Evolutionary conservation across 2,888 invertebrate genomes (phyloP).

Genomic region (Orthosia cruda): DNA sequence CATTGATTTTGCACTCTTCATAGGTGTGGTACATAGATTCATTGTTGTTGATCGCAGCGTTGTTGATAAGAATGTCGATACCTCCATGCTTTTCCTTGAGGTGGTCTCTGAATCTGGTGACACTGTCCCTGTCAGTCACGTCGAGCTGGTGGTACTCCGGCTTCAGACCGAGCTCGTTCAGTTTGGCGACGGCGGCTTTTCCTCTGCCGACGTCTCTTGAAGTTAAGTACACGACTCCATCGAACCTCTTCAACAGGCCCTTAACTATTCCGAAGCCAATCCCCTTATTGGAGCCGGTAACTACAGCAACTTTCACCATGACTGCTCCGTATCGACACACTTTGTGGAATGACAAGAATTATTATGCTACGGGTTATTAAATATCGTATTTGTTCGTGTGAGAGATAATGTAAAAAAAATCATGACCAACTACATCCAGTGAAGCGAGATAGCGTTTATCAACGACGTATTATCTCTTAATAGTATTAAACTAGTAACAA

Average conservation of each 20-base stretch:
- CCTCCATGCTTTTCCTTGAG: conserved; percentile 92
- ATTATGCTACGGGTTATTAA: neutral
- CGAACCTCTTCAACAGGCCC: conserved; percentile 91
- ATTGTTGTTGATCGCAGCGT: conserved; percentile 93
- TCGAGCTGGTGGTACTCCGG: conserved; percentile 72
- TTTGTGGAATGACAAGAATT: conserved; percentile 14
- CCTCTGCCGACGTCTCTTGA: conserved; percentile 81
- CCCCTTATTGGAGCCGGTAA: conserved; percentile 94
- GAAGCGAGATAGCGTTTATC: conserved; percentile 24
- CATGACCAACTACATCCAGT: conserved; percentile 2
- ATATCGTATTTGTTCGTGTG: conserved; percentile 19
- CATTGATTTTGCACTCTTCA: conserved; percentile 91
- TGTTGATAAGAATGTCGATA: conserved; percentile 94
- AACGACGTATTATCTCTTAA: neutral
- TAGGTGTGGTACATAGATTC: conserved; percentile 64
- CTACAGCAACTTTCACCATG: conserved; percentile 77
- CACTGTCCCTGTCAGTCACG: conserved; percentile 83
- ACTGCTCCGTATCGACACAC: conserved; percentile 4
- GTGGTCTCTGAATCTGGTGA: conserved; percentile 91
- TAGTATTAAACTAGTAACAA: neutral
- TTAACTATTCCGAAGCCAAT: conserved; percentile 93
- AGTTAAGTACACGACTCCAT: conserved; percentile 91
- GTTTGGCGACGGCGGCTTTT: conserved; percentile 70
- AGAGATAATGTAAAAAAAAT: conserved; percentile 26
- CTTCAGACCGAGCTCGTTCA: conserved; percentile 70